A percentile compares a stretch with the other conserved stretches of the same genome.
These are phyloP conservation scores for Pangasius sanitwongsei DNA, from an alignment of 2,797 vertebrate genomes.

Conservation along the genomic window DNA sequence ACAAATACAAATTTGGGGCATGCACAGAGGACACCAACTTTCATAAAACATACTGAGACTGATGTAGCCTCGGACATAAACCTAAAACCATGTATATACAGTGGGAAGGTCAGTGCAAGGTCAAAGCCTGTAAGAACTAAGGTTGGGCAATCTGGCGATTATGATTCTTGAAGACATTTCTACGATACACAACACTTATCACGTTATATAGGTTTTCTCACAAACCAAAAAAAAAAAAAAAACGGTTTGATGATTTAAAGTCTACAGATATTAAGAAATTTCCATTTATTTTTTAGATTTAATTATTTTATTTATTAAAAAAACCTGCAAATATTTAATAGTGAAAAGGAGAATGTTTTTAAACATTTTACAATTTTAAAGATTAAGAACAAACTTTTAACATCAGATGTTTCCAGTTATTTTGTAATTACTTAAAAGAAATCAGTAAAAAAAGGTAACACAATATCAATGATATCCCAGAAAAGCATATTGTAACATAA, in stretches of 20 bases:
- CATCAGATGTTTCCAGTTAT: background rate
- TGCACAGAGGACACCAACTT: slow-evolving; percentile 19
- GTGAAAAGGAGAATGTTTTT: background rate
- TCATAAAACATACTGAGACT: slow-evolving; percentile 13
- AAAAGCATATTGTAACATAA: background rate
- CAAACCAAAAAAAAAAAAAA: background rate
- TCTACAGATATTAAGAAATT: background rate
- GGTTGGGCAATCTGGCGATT: no score
- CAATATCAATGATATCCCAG: background rate
- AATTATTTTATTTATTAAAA: background rate
- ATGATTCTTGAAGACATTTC: background rate
- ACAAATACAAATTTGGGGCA: slow-evolving; percentile 22
- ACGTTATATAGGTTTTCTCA: background rate
- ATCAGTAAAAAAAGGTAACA: background rate
- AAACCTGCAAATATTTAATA: background rate
- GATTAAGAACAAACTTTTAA: background rate
- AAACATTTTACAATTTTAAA: background rate
- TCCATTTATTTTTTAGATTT: background rate
- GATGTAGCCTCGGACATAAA: background rate
- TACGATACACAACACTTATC: background rate
- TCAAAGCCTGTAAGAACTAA: background rate
- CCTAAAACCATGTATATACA: background rate
- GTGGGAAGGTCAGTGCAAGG: background rate
- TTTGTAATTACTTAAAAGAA: background rate
- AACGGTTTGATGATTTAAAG: background rate